Evolutionary conservation across 2,888 invertebrate species (phyloP).

Genomic region (Dorcus hopei): DNA sequence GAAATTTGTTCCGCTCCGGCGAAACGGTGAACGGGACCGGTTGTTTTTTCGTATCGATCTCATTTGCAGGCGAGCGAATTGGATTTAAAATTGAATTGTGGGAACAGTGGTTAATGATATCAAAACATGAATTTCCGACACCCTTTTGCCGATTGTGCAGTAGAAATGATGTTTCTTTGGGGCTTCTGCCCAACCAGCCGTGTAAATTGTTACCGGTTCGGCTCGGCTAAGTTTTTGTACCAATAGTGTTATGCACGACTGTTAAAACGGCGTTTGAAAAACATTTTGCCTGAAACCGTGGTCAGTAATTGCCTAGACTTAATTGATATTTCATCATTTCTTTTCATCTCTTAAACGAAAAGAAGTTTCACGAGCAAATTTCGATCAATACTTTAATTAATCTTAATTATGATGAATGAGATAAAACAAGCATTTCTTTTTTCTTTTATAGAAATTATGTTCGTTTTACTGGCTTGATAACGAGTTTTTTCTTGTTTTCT

Average conservation of each 20-base stretch:
- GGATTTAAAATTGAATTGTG: conserved; percentile 28
- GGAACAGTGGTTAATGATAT: conserved; percentile 26
- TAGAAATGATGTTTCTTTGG: neutral
- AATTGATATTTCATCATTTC: no score
- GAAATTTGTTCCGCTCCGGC: conserved; percentile 22
- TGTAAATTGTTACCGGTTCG: no score
- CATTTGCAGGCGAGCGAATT: conserved; percentile 25
- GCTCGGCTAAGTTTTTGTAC: no score
- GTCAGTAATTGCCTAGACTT: no score
- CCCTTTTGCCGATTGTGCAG: conserved; percentile 3
- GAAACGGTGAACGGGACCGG: conserved; percentile 21
- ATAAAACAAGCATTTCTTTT: no score
- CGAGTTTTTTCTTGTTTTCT: conserved; percentile 6
- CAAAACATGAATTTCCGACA: conserved; percentile 19
- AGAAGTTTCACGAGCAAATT: no score
- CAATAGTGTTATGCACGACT: no score
- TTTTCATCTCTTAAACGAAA: no score
- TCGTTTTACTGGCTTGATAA: neutral
- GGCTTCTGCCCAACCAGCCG: conserved; percentile 8
- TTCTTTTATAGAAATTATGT: no score
- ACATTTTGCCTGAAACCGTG: no score
- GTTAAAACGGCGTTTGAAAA: no score
- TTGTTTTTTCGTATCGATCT: conserved; percentile 25
- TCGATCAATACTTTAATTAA: neutral
- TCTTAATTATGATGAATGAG: neutral